Evolutionary conservation across 1,140 invertebrate species (phyloP), one percentile per base, ranked within the genome.

Genomic region (Camponotus floridanus): DNA sequence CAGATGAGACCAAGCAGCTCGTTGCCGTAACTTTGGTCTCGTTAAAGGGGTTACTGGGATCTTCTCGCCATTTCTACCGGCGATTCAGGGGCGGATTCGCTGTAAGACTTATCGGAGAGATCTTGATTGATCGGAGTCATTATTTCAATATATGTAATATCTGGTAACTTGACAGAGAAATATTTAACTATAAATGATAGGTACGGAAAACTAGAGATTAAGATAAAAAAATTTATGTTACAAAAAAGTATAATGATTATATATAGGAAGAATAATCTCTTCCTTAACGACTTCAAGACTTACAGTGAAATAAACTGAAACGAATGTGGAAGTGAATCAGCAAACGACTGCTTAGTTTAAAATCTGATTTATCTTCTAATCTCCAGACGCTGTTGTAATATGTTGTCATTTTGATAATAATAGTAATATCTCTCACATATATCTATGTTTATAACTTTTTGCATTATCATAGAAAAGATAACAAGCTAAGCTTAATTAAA

Each of bases 261-360:
- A 26, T 26, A 26, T 26, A 65, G 45, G 33, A 80, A 80, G 31
- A 80, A 21, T 48, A 70, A 48, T 42, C 64, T 64, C 33, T 80
- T 57, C 4, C 76, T 55, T 80, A 64, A 80, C 64, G 76, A 80
- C 76, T 78, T 78, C 9, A 65, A 11, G 64, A 70, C 13, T 70
- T 70, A 42, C 39, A 70, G 45, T 70, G 33, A 33, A 80, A 33
- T 55, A 70, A 39, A 70, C 51, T 45, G 76, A 70, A 70, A 70
- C 26, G 76, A 70, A 21, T 70, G 65, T 70, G 76, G 64, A 55
- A 55, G 76, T 80, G 76, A 80, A 45, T 80, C 76, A 70, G 76
- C 76, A 70, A 80, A 80, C 62, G 31, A 68, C 57, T 78, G 18
- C 59, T 78, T 39, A 78, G 64, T 70, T 68, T 80, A 39, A 79